Percentiles rank a stretch among this genome's conserved stretches.
phyloP scores from a whole-genome alignment of 1,140 invertebrate species.

The Penaeus vannamei region DNA sequence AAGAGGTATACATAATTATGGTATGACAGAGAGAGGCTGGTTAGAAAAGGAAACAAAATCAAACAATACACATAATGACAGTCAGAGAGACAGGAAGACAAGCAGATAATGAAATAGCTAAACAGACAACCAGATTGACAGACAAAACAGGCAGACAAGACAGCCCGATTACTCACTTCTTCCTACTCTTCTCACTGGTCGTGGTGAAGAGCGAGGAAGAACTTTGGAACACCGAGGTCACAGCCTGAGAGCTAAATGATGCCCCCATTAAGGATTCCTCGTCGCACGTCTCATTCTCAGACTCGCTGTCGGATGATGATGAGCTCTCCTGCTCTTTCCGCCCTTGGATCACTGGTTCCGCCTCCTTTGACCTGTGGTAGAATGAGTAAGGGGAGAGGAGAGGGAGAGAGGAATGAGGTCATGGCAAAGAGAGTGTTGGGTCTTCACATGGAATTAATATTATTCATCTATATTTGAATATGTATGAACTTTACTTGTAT shows the following conservation, averaged over 20 bases:
- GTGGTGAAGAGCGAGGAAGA: conserved; percentile 50
- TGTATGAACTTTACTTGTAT: no score
- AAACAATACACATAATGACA: no score
- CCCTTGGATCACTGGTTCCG: conserved; percentile 46
- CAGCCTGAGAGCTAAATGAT: conserved; percentile 48
- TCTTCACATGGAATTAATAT: no score
- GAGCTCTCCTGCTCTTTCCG: conserved; percentile 21
- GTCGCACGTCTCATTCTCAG: conserved; percentile 39
- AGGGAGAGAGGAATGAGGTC: background rate
- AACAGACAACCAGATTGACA: no score
- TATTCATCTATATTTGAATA: no score
- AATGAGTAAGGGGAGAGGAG: background rate
- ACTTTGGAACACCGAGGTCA: conserved; percentile 36
- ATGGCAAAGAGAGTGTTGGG: background rate
- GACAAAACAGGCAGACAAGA: background rate
- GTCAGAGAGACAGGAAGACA: no score
- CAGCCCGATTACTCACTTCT: conserved; percentile 39
- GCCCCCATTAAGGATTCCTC: conserved; percentile 27
- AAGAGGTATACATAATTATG: no score
- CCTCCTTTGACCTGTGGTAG: background rate
- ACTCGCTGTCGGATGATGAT: conserved; percentile 35
- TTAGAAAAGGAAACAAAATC: no score
- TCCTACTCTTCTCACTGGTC: conserved; percentile 48
- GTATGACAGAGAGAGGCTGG: no score
- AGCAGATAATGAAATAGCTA: no score